Evolutionary conservation across 2,797 vertebrate genomes (phyloP), one percentile per base, ranked within the genome.

Genomic region (Eutrigla gurnardus): DNA sequence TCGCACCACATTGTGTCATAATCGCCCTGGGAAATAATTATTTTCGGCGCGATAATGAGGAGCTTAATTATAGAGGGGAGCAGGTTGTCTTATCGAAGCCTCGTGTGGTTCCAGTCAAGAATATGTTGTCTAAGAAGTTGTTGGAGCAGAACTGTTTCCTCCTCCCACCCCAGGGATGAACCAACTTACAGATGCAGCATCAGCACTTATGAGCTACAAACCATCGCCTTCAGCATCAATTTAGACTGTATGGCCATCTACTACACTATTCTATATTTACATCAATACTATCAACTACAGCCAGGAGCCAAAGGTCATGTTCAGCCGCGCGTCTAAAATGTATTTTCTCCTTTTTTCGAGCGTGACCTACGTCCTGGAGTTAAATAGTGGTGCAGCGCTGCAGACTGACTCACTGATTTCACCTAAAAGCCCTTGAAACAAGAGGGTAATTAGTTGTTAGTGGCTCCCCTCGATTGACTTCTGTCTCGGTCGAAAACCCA

Each of bases 171-270:
- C 13, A 25, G 74, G 85, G 75, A 85, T 14, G 45, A 80, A 59
- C 55, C 46, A 42, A 87, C 47, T 65, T 73, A 73, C 25, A 73
- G 45, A 81, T 79, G 78, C 84, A 54, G 59, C 65, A 82, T 89
- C 88, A 82, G 87, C 88, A 72, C 50, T 73, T 79, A 73, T 66
- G 75, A 76, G 54, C 53, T 53, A 12, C 32, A 73, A 88, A 84
- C 47, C 4, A 7, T 68, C 11, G 4, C 17, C 14, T 3, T 86
- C 78, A 86, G 80, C 81, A 80, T 86, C 46, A 66, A 70, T 70
- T 33, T 50, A 68, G 50, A 64, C 33, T 9, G 15, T 32, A 54
- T 35, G 17, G 58, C 59, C 70, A 40, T 50, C 68, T 65, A 46
- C 68, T 43, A 2, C 39, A 42, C 35, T 60, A 11, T 15, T 74